These are phyloP conservation scores for Euleptes europaea DNA, from an alignment of 2,113 vertebrate species.

Conservation along the genomic window DNA sequence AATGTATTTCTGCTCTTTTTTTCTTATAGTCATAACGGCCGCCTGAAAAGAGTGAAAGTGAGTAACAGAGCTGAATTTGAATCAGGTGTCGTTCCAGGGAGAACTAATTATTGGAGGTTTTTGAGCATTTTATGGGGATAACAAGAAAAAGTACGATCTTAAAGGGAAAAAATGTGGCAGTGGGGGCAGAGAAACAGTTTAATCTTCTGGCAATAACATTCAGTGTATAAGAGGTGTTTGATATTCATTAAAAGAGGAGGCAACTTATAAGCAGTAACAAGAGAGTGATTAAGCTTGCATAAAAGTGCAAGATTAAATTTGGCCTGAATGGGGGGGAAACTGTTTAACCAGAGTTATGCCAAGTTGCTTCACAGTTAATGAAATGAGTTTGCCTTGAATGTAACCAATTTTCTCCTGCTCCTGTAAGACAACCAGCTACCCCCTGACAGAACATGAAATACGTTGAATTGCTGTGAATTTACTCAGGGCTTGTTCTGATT, in stretches of 20 bases:
- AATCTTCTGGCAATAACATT: slow-evolving; percentile 35
- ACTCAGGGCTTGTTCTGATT: neutral
- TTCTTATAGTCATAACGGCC: neutral
- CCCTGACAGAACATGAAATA: neutral
- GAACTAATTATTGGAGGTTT: slow-evolving; percentile 45
- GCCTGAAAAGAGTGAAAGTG: slow-evolving; percentile 23
- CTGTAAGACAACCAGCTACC: neutral
- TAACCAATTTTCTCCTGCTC: neutral
- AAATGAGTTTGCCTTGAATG: neutral
- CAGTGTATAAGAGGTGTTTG: slow-evolving; percentile 36
- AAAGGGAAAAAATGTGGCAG: neutral
- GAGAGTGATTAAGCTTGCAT: slow-evolving; percentile 53
- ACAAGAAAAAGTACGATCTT: slow-evolving; percentile 13
- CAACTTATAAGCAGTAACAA: slow-evolving; percentile 49
- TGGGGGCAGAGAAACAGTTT: slow-evolving; percentile 7
- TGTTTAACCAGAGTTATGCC: slow-evolving; percentile 33
- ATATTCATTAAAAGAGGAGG: slow-evolving; percentile 52
- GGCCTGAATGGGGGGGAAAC: slow-evolving; percentile 24
- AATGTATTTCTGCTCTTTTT: neutral
- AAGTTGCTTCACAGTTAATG: slow-evolving; percentile 25
- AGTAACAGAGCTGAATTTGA: slow-evolving; percentile 15
- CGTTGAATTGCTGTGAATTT: neutral
- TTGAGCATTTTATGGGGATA: slow-evolving; percentile 3
- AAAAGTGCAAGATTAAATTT: slow-evolving; percentile 50
- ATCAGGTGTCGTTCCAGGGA: slow-evolving; percentile 32